Percentiles rank a stretch among this genome's conserved stretches.
Conservation (phyloP, 1,140 invertebrate genomes). For the Tetramorium alpestre region DNA sequence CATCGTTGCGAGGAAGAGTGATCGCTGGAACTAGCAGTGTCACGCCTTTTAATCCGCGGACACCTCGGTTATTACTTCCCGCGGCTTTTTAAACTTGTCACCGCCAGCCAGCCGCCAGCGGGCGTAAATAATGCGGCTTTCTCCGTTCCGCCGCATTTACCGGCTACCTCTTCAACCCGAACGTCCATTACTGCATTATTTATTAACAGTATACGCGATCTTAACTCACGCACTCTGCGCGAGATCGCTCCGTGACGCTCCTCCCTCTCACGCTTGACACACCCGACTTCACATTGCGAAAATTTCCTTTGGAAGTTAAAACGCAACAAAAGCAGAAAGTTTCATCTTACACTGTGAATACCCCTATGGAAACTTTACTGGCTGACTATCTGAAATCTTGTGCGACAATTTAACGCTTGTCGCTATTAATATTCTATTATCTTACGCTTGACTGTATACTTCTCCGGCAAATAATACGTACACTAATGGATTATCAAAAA, state of each 20-base stretch:
- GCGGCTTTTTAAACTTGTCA: constrained; percentile 71
- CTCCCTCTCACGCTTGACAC: constrained; percentile 2
- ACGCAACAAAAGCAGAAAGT: not conserved
- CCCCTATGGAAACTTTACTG: not conserved
- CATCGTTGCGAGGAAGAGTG: constrained; percentile 64
- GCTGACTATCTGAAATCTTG: not conserved
- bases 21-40: constrained; percentile 72
- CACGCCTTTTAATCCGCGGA: constrained; percentile 73
- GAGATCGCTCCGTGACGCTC: constrained; percentile 34
- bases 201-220: constrained; percentile 64
- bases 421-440: constrained; percentile 1
- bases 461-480: too few species aligned
- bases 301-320: not conserved
- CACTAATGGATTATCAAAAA: not conserved
- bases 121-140: constrained; percentile 69
- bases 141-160: constrained; percentile 70
- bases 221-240: constrained; percentile 34
- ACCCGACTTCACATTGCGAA: not conserved
- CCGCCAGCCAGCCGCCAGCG: constrained; percentile 40
- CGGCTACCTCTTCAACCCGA: constrained; percentile 28
- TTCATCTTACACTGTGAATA: not conserved
- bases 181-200: constrained; percentile 67
- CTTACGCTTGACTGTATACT: not conserved
- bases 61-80: constrained; percentile 66
- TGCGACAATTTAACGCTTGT: not conserved